phyloP scores from a whole-genome alignment of 2,888 invertebrate genomes.

The Zygaena filipendulae region DNA sequence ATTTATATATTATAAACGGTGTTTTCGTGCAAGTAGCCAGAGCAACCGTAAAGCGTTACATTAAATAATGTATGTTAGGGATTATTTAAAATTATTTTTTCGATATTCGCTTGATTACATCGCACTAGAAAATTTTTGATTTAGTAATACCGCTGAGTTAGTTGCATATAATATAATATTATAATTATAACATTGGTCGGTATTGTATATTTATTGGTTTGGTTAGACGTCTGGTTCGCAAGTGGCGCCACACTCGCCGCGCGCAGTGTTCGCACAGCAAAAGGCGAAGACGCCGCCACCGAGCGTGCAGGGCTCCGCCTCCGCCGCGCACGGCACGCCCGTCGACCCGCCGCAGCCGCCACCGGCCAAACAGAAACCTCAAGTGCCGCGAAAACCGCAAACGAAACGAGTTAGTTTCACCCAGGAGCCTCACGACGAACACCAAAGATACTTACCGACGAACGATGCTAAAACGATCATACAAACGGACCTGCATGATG shows the following conservation, averaged over 20 bases:
- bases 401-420: constrained; percentile 65
- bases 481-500: constrained; percentile 33
- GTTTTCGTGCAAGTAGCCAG: constrained; percentile 58
- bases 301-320: constrained; percentile 12
- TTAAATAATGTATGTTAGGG: too few relatives aligned
- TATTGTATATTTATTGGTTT: constrained; percentile 57
- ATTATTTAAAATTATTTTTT: too few relatives aligned
- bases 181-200: too few relatives aligned
- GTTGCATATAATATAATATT: too few relatives aligned
- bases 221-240: constrained; percentile 56
- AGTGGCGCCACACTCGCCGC: constrained; percentile 46
- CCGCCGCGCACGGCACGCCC: constrained; percentile 24
- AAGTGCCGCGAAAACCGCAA: constrained; percentile 59
- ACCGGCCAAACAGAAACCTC: constrained; percentile 48
- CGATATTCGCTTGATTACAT: too few relatives aligned
- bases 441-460: constrained; percentile 27
- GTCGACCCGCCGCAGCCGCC: constrained; percentile 24
- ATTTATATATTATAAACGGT: constrained; percentile 21
- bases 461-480: constrained; percentile 29
- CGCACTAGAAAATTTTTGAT: too few relatives aligned
- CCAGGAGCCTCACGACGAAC: constrained; percentile 35
- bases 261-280: constrained; percentile 46
- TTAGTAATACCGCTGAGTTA: too few relatives aligned
- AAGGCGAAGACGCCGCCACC: constrained; percentile 32
- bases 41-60: too few relatives aligned